Evolutionary conservation across 2,888 invertebrate genomes (phyloP).

Genomic region (Xestia rhomboidea): DNA sequence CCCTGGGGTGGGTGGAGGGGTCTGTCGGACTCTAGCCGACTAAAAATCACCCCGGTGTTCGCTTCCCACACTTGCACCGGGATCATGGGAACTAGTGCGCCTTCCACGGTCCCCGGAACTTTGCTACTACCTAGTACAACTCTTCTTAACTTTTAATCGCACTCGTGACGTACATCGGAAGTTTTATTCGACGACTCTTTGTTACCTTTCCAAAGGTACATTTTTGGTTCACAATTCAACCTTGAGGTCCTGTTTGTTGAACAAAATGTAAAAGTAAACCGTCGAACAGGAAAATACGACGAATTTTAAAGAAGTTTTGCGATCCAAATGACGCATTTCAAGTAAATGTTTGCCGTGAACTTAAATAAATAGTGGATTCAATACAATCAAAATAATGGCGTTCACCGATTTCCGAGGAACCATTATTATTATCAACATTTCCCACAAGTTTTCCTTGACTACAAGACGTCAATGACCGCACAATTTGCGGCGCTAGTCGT

Average conservation of each 20-base stretch:
- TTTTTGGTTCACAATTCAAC: slow-evolving; percentile 4
- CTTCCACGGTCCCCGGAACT: no score
- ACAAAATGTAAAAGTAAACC: neutral
- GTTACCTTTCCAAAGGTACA: slow-evolving; percentile 5
- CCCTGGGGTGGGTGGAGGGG: no score
- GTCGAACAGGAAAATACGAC: slow-evolving; percentile 3
- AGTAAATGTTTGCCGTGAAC: neutral
- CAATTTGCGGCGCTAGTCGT: neutral
- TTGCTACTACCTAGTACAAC: neutral
- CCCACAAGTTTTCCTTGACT: slow-evolving; percentile 20
- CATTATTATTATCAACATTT: slow-evolving; percentile 7
- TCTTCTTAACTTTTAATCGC: neutral
- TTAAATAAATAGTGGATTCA: neutral
- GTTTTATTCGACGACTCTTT: slow-evolving; percentile 1
- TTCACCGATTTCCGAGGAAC: slow-evolving; percentile 4
- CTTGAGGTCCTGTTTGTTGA: slow-evolving; percentile 21
- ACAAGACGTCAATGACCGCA: slow-evolving; percentile 8
- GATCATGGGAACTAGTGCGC: no score
- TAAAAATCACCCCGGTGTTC: no score
- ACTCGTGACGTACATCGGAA: neutral
- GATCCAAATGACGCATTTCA: slow-evolving; percentile 10
- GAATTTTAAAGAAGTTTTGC: slow-evolving; percentile 3
- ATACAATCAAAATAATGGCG: neutral
- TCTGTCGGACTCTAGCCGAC: no score
- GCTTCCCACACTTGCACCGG: no score